phyloP scores from a whole-genome alignment of 2,113 vertebrate genomes.

The Bettongia penicillata region DNA sequence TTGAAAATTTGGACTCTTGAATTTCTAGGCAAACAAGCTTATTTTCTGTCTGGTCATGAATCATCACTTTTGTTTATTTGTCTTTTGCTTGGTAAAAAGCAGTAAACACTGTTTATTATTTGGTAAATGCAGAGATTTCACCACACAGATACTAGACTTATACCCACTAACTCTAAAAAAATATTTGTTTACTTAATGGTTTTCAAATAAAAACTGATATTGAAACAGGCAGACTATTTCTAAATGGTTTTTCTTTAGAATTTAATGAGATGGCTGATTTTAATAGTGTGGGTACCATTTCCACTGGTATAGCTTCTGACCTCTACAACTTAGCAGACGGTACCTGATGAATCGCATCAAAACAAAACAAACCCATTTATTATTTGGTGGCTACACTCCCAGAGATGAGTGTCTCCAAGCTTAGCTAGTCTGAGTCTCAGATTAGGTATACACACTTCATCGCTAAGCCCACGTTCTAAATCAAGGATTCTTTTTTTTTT shows the following conservation, averaged over 20 bases:
- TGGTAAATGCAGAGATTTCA: slow-evolving; percentile 38
- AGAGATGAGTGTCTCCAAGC: background rate
- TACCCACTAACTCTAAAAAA: slow-evolving; percentile 37
- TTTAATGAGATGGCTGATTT: background rate
- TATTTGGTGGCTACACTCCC: background rate
- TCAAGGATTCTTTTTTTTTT: background rate
- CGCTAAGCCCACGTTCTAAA: background rate
- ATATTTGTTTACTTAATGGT: slow-evolving; percentile 55
- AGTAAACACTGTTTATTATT: slow-evolving; percentile 60
- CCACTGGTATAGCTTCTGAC: background rate
- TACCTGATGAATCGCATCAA: background rate
- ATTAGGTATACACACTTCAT: background rate
- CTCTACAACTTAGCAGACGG: background rate
- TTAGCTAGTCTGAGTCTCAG: background rate
- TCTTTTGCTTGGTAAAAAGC: slow-evolving; percentile 50
- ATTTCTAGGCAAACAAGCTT: slow-evolving; percentile 65
- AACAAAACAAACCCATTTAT: background rate
- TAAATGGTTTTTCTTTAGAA: slow-evolving; percentile 26
- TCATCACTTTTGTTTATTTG: slow-evolving; percentile 56
- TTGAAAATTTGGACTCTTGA: slow-evolving; percentile 50
- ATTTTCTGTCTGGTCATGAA: slow-evolving; percentile 52
- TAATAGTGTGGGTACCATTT: background rate
- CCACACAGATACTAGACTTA: slow-evolving; percentile 36
- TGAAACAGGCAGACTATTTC: slow-evolving; percentile 61
- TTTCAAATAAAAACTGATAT: slow-evolving; percentile 56